These are phyloP conservation scores for Goniozus legneri DNA, from an alignment of 1,140 invertebrate genomes.

Conservation along the genomic window DNA sequence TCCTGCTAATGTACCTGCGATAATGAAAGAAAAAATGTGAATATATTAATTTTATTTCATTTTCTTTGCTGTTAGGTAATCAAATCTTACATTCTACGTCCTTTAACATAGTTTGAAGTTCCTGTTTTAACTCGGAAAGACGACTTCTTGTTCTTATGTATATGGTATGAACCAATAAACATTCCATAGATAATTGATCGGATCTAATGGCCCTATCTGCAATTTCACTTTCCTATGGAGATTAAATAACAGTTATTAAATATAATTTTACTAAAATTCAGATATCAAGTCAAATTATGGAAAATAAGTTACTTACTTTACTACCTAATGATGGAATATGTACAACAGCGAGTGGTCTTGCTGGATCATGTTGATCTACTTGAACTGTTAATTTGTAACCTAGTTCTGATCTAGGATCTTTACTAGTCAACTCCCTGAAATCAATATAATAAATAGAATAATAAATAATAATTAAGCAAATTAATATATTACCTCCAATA, in stretches of 20 bases:
- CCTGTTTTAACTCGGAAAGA: constrained; percentile 78
- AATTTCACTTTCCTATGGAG: constrained; percentile 68
- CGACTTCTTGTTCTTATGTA: constrained; percentile 85
- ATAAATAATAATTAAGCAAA: constrained; percentile 7
- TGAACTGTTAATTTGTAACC: constrained; percentile 86
- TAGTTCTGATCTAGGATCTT: constrained; percentile 77
- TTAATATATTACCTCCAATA: constrained; percentile 77
- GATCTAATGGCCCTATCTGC: constrained; percentile 78
- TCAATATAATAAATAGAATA: constrained; percentile 3
- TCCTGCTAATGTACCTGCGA: constrained; percentile 63
- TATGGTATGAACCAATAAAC: constrained; percentile 94
- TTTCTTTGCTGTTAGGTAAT: not conserved
- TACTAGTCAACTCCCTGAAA: constrained; percentile 56
- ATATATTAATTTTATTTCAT: constrained; percentile 7
- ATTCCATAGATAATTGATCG: constrained; percentile 90
- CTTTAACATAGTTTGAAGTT: constrained; percentile 70
- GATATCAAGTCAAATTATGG: not conserved
- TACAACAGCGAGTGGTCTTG: constrained; percentile 76
- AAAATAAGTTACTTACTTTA: constrained; percentile 50
- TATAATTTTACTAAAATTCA: constrained; percentile 6
- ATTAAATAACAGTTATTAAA: constrained; percentile 18
- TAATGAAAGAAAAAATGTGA: constrained; percentile 1
- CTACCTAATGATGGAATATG: constrained; percentile 82
- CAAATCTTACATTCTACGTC: constrained; percentile 66
- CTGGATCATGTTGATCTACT: constrained; percentile 79